Base-by-base conservation (phyloP, 2,888 invertebrate genomes). In the Drosophila niveifrons region DNA sequence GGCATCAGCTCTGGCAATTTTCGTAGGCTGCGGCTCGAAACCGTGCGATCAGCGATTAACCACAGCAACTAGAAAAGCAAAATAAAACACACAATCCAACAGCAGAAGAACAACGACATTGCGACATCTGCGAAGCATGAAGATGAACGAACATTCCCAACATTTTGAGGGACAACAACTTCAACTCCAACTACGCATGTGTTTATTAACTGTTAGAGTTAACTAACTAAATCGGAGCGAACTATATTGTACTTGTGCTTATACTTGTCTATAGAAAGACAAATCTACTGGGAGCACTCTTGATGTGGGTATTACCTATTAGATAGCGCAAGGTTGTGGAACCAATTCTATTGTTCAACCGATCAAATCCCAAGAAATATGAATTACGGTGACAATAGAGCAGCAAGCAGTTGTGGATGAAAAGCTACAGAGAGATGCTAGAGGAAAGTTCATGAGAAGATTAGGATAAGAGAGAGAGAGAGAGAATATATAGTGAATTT, bases 191-290 rank as follows among this genome's bases (percentile, higher is more conserved):
- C 34, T 11, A 41, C 13, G 28, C 29, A 82, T 72, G 81, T 88
- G 89, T 83, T 73, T 83, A 89, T 83, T 83, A 84, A 84, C 83
- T 89, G 83, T 84, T 84, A 89, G 89, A 84, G 84, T 89, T 89
- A 89, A 84, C 83, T 80, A 87, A 84, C 89, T 84, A 89, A 84
- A 87, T 89, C 89, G 89, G 87, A 77, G 75, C 63, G 43, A 41
- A 2, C 15, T 15, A 13, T 31, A 13, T 2, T 4, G 3, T 23
- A 36, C 36, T 11, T 36, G 36, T 36, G 31, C 31, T n/a, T n/a
- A n/a, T n/a, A 23, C 23, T 23, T 23, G 6, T 6, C 23, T 23
- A 23, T 23, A 23, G 23, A 23, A 23, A 23, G 23, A 23, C 23
- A 23, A 23, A 23, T 23, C 23, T 23, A 23, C 23, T 23, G 0